Evolutionary conservation across 2,888 invertebrate genomes (phyloP).

Genomic region (Abrostola tripartita): DNA sequence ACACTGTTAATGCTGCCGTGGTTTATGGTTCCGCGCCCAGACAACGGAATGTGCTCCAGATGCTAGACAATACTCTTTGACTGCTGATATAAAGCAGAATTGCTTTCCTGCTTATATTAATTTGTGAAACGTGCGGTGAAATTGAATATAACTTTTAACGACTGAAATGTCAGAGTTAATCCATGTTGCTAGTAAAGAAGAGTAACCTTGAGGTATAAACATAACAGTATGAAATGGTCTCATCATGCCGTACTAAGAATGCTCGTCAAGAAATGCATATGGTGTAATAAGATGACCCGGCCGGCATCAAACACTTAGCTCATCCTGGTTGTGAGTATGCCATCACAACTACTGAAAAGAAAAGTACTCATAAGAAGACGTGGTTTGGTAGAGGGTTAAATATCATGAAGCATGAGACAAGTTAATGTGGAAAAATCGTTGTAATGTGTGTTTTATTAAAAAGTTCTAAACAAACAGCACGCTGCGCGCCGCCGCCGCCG

Average conservation of each 20-base stretch:
- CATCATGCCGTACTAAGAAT: too few relatives aligned
- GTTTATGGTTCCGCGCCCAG: constrained; percentile 22
- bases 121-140: constrained; percentile 20
- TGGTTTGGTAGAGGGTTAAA: too few relatives aligned
- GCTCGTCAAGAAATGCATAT: too few relatives aligned
- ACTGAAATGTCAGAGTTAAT: background rate
- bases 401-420: background rate
- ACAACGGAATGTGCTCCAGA: constrained; percentile 17
- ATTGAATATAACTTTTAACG: constrained; percentile 39
- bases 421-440: background rate
- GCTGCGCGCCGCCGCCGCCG: background rate
- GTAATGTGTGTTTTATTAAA: background rate
- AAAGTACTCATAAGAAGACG: too few relatives aligned
- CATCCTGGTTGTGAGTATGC: too few relatives aligned
- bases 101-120: constrained; percentile 33
- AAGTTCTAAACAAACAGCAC: background rate
- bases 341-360: too few relatives aligned
- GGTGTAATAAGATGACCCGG: too few relatives aligned
- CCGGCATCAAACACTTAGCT: too few relatives aligned
- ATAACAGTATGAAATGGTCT: too few relatives aligned
- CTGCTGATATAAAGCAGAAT: constrained; percentile 42
- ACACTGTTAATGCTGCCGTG: constrained; percentile 23
- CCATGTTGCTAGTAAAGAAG: background rate
- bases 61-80: constrained; percentile 39
- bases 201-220: too few relatives aligned